phyloP scores from a whole-genome alignment of 2,113 vertebrate genomes.

The Pristiophorus japonicus region DNA sequence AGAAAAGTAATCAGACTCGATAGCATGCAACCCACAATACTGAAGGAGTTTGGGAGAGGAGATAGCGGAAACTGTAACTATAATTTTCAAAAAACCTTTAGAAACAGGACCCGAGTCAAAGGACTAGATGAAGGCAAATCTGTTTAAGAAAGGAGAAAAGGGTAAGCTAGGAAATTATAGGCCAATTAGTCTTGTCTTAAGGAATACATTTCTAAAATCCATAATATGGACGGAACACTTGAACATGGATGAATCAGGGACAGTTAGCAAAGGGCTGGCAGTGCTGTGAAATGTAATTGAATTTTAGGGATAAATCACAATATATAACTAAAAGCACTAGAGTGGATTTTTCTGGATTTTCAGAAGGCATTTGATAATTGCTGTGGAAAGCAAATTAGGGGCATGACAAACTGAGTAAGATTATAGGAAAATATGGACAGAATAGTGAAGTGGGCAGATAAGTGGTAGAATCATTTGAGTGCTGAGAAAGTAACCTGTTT shows the following conservation, averaged over 20 bases:
- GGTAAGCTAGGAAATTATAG: background rate
- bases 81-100: background rate
- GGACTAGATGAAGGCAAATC: background rate
- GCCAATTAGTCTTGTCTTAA: background rate
- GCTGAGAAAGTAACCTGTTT: background rate
- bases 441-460: background rate
- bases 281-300: background rate
- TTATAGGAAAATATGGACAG: background rate
- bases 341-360: background rate
- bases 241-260: background rate
- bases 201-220: background rate
- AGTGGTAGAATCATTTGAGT: too few relatives aligned
- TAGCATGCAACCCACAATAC: background rate
- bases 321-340: background rate
- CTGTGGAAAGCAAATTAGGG: background rate
- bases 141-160: background rate
- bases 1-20: background rate
- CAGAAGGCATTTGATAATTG: background rate
- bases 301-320: background rate
- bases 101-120: background rate
- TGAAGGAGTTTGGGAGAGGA: too few relatives aligned
- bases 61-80: background rate
- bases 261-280: background rate
- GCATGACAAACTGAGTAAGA: background rate
- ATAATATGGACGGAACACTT: background rate